Conservation (phyloP, 1,140 invertebrate genomes). For the Pseudoatta argentina region DNA sequence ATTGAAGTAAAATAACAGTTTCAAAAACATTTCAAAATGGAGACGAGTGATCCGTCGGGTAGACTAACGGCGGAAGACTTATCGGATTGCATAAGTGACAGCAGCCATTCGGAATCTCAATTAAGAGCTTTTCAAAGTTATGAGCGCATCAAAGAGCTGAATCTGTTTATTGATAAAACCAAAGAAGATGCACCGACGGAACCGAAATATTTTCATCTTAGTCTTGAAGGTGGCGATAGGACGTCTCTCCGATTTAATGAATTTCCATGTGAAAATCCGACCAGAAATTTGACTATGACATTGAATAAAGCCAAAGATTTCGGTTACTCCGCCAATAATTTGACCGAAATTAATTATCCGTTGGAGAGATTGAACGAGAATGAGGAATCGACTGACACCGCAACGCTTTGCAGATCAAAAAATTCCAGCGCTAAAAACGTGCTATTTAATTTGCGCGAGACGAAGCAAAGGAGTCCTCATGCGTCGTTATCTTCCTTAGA, state of each 20-base stretch:
- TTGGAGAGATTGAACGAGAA: conserved; percentile 72
- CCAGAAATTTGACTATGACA: conserved; percentile 69
- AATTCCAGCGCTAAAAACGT: conserved; percentile 75
- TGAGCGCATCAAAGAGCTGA: conserved; percentile 76
- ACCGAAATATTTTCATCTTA: conserved; percentile 71
- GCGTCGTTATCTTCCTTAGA: conserved; percentile 63
- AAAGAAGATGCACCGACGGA: conserved; percentile 67
- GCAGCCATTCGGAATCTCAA: conserved; percentile 75
- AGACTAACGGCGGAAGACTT: conserved; percentile 80
- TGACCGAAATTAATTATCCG: conserved; percentile 70
- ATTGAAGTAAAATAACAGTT: not conserved
- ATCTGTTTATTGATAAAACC: conserved; percentile 74
- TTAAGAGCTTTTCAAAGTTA: conserved; percentile 77
- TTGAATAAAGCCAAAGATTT: conserved; percentile 78
- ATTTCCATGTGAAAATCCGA: conserved; percentile 54
- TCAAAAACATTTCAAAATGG: conserved; percentile 73
- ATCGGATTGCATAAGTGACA: conserved; percentile 82
- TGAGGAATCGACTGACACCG: conserved; percentile 67
- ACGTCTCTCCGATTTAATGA: conserved; percentile 69
- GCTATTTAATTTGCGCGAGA: conserved; percentile 75
- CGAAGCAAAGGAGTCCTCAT: conserved; percentile 73
- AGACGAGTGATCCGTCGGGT: conserved; percentile 79
- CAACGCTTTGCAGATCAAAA: conserved; percentile 66
- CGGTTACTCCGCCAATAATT: conserved; percentile 46
- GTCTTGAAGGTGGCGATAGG: conserved; percentile 56